A percentile compares a stretch with the other conserved stretches of the same genome.
Conservation (phyloP, 2,888 invertebrate genomes). For the Aporophyla lueneburgensis region DNA sequence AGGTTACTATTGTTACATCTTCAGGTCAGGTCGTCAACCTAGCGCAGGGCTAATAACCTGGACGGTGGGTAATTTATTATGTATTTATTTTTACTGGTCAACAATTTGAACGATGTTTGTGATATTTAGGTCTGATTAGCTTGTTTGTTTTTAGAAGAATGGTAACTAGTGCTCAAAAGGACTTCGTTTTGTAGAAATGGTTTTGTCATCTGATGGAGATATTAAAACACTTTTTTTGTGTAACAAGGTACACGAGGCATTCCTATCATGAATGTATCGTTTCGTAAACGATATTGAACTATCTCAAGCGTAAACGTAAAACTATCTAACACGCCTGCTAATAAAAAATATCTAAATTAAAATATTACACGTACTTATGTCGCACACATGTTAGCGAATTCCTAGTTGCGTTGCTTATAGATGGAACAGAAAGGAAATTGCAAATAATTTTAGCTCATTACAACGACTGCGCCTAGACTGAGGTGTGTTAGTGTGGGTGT, state of each 20-base stretch:
- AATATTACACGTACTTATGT: slow-evolving; percentile 52
- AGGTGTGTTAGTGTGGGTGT: slow-evolving; percentile 62
- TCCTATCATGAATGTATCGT: background rate
- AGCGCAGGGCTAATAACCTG: slow-evolving; percentile 57
- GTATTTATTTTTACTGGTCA: slow-evolving; percentile 18
- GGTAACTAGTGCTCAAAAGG: slow-evolving; percentile 1
- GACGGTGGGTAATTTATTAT: slow-evolving; percentile 24
- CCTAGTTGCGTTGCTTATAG: slow-evolving; percentile 55
- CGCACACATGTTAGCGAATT: slow-evolving; percentile 60
- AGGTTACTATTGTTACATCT: slow-evolving; percentile 60
- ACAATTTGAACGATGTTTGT: slow-evolving; percentile 9
- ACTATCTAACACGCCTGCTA: slow-evolving; percentile 7
- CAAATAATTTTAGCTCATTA: slow-evolving; percentile 80
- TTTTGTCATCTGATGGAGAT: slow-evolving; percentile 11
- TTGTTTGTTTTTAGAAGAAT: background rate
- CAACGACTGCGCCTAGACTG: slow-evolving; percentile 72
- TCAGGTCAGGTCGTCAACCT: slow-evolving; percentile 58
- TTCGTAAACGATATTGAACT: background rate
- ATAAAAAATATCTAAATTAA: slow-evolving; percentile 55
- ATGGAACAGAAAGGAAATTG: slow-evolving; percentile 79
- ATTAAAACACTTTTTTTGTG: background rate
- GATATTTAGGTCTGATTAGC: slow-evolving; percentile 1
- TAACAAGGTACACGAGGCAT: too few species aligned
- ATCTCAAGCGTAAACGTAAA: background rate
- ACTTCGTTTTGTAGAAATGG: background rate